Evolutionary conservation across 2,113 vertebrate genomes (phyloP).

Genomic region (Engraulis encrasicolus): DNA sequence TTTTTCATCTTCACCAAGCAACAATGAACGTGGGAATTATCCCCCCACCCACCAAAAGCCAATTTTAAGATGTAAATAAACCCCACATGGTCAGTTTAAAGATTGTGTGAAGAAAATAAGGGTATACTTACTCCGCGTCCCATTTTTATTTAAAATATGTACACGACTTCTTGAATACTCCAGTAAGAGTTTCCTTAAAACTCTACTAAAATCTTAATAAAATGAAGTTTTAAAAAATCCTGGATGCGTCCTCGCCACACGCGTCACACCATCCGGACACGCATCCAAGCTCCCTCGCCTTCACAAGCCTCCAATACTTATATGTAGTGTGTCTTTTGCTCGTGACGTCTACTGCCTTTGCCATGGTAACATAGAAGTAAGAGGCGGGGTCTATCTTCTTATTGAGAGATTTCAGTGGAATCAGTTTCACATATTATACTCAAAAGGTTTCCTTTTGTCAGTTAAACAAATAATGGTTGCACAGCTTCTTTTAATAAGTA

Average conservation of each 20-base stretch:
- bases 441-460: not conserved
- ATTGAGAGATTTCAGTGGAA: slow-evolving; percentile 36
- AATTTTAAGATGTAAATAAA: not conserved
- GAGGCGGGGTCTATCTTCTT: slow-evolving; percentile 65
- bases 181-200: slow-evolving; percentile 55
- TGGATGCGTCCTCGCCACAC: slow-evolving; percentile 58
- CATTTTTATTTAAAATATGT: slow-evolving; percentile 61
- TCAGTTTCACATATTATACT: not conserved
- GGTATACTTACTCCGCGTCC: slow-evolving; percentile 78
- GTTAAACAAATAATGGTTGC: not conserved
- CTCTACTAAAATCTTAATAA: slow-evolving; percentile 44
- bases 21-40: slow-evolving; percentile 51
- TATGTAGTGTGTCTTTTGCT: slow-evolving; percentile 66
- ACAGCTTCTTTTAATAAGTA: no score
- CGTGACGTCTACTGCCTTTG: slow-evolving; percentile 74
- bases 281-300: slow-evolving; percentile 59
- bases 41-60: not conserved
- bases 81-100: no score
- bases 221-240: slow-evolving; percentile 34
- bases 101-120: not conserved
- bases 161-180: slow-evolving; percentile 40
- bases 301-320: slow-evolving; percentile 61
- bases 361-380: slow-evolving; percentile 74
- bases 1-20: slow-evolving; percentile 44
- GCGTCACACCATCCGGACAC: slow-evolving; percentile 64